Conservation (phyloP, 2,113 vertebrate species). For the Sus scrofa region DNA sequence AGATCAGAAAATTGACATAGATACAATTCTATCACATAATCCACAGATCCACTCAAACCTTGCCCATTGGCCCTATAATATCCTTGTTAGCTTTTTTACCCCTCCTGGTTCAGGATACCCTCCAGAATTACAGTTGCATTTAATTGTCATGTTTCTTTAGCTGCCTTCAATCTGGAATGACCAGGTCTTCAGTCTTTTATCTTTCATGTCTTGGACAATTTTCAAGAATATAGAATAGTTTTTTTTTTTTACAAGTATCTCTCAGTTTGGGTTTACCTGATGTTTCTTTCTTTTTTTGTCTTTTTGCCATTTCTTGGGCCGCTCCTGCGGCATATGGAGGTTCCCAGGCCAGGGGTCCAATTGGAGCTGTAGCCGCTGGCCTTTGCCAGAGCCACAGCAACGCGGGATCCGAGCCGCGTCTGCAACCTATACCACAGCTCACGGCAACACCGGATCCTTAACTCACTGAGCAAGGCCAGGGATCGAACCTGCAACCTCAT, state of each 20-base stretch:
- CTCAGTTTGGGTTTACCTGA: neutral
- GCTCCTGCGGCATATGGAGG: no score
- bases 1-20: slow-evolving; percentile 1
- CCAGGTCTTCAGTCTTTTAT: neutral
- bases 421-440: no score
- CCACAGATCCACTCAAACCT: neutral
- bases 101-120: neutral
- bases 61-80: neutral
- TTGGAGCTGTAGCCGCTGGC: no score
- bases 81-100: neutral
- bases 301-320: no score
- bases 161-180: neutral
- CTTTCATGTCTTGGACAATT: neutral
- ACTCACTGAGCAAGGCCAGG: no score
- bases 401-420: no score
- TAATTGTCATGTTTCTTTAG: neutral
- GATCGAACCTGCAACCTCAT: no score
- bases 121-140: neutral
- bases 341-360: no score
- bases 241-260: neutral
- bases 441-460: no score
- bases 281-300: neutral
- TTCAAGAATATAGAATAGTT: neutral
- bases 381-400: no score
- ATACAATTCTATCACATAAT: neutral